Evolutionary conservation across 2,888 invertebrate species (phyloP).

Genomic region (Osmoderma eremita): DNA sequence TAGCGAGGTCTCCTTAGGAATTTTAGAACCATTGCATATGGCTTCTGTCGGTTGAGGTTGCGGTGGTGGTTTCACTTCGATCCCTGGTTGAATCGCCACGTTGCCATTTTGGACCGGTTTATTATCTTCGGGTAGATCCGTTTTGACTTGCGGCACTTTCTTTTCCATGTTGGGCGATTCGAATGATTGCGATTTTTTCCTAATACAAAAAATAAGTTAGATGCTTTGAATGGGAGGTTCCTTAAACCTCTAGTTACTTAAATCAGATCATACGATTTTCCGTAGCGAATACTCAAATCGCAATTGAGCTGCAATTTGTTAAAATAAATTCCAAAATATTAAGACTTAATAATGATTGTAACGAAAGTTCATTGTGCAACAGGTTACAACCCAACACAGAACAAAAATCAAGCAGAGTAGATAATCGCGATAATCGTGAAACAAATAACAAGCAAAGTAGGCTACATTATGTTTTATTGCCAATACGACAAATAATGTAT

Average conservation of each 20-base stretch:
- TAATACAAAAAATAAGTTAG: background rate
- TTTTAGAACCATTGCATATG: slow-evolving; percentile 35
- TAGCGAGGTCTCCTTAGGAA: slow-evolving; percentile 16
- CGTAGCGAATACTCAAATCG: too few species aligned
- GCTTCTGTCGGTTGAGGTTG: slow-evolving; percentile 23
- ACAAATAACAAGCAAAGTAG: too few species aligned
- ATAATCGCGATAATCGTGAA: too few species aligned
- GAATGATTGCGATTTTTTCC: slow-evolving; percentile 39
- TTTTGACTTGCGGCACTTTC: slow-evolving; percentile 38
- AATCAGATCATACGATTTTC: too few species aligned
- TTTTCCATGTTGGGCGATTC: slow-evolving; percentile 37
- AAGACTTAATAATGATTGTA: too few species aligned
- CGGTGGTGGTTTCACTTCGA: slow-evolving; percentile 8
- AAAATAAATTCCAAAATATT: too few species aligned
- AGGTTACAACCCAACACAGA: too few species aligned
- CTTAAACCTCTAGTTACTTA: background rate
- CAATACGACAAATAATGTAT: too few species aligned
- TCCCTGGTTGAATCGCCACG: slow-evolving; percentile 40
- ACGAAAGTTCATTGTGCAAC: too few species aligned
- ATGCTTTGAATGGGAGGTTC: background rate
- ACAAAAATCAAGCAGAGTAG: too few species aligned
- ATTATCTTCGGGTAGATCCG: slow-evolving; percentile 43
- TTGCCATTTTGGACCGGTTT: slow-evolving; percentile 50
- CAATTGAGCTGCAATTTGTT: too few species aligned
- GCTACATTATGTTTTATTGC: too few species aligned